Evolutionary conservation across 2,888 invertebrate genomes (phyloP), one percentile per base, ranked within the genome.

Genomic region (Lithophane semibrunnea): DNA sequence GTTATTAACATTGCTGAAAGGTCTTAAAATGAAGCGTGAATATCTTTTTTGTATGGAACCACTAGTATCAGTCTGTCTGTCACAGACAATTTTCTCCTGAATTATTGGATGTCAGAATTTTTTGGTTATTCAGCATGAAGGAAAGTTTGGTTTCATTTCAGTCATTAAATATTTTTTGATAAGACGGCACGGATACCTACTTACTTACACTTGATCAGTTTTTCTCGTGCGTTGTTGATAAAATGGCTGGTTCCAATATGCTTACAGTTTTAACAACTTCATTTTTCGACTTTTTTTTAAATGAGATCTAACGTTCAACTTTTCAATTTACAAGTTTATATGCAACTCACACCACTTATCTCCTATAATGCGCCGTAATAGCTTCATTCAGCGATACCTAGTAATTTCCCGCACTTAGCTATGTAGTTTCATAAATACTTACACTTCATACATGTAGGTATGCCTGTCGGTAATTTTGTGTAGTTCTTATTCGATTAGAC

Each of bases 311-410:
- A 81, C 74, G 49, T 81, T 81, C 49, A 64, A 56, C 10, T 74
- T 42, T 74, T 81, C n/a, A 49, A 81, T 56, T 44, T 0, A 3
- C 18, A 49, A 82, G 18, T 77, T 72, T 54, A 54, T 73, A 66
- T 47, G 73, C 65, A 18, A 24, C 73, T n/a, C 47, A 47, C 58
- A 49, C 47, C 69, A 68, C 56, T 72, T 44, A 12, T 29, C 49
- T 29, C 13, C 29, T 56, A 60, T 80, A 83, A 77, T 81, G 58
- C 65, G 24, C 18, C n/a, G 21, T 83, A 81, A 84, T 84, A 60
- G 49, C 77, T 83, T 78, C 69, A 84, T 84, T 73, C n/a, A 37
- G 70, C 56, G 47, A 70, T 83, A 47, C 61, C 16, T 24, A 37
- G 69, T 60, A 74, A 83, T 77, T 83, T 83, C 4, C 61, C 16